Base-by-base conservation (phyloP, 2,797 vertebrate species). In the Dendrocincla tyrannina region DNA sequence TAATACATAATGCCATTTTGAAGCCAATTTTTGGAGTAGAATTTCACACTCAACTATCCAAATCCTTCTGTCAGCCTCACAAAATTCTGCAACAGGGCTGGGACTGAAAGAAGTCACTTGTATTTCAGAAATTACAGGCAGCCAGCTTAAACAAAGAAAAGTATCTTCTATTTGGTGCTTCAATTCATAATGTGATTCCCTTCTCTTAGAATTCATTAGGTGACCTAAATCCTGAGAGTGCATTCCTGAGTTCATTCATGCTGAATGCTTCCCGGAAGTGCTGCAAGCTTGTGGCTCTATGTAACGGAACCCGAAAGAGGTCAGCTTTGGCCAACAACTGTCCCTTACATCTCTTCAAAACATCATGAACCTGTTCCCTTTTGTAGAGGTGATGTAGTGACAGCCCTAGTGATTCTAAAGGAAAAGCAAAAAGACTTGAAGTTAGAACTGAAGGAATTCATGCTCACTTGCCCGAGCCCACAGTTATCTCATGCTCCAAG, bases 141-240 rank as follows among this genome's bases (percentile, higher is more conserved):
- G 78, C 23, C 91, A 82, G 42, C 91, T 91, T 91, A 88, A 95
- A 89, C 67, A 84, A 81, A 67, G 68, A 91, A 85, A 93, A 92
- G 73, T 86, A 85, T 92, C 74, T 91, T 67, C 82, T 74, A 33
- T 96, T 97, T 91, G 93, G 91, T 94, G 81, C 67, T 96, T 97
- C 83, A 74, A 89, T 90, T 97, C 88, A 91, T 90, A 93, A 96
- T 20, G 17, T 60, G 58, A 89, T 96, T 97, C 86, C 49, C 82
- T 76, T 95, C 74, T 85, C 75, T 96, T 94, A 95, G 91, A 96
- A 97, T 96, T 97, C 95, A 95, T 95, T 94, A 96, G 79, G 95
- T 94, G 85, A 96, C 93, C 85, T 47, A 55, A 91, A 91, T 88
- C 66, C 85, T 56, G 73, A 84, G 70, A 93, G 88, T 59, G 68